phyloP scores from a whole-genome alignment of 2,113 vertebrate species.

The Strigops habroptila region DNA sequence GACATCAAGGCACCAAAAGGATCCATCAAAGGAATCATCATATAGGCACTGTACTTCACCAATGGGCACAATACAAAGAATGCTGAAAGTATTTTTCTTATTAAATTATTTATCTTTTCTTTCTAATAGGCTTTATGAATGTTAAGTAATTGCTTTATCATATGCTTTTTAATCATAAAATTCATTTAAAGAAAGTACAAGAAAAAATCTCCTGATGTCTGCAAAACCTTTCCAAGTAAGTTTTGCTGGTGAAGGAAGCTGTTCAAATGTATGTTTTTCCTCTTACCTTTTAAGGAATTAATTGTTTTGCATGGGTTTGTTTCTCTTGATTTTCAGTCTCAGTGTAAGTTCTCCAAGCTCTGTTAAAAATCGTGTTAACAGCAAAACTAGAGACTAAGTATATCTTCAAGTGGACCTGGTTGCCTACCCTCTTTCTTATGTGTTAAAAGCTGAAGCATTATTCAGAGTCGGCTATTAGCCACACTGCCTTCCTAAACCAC shows the following conservation, averaged over 20 bases:
- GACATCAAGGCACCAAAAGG: not conserved
- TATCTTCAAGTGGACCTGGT: not conserved
- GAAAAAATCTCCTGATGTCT: not conserved
- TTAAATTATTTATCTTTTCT: not conserved
- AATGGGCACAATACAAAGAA: not conserved
- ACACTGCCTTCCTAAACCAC: not conserved
- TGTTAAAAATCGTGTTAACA: not conserved
- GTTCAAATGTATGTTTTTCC: not conserved
- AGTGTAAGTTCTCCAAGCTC: not conserved
- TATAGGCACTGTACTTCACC: fast-evolving
- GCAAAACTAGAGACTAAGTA: not conserved
- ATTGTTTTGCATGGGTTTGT: not conserved
- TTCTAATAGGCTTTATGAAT: not conserved
- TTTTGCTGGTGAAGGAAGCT: not conserved
- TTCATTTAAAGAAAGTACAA: not conserved
- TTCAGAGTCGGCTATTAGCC: not conserved
- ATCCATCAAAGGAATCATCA: not conserved
- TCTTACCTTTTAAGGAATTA: not conserved
- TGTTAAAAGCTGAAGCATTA: not conserved
- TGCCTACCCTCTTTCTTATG: not conserved
- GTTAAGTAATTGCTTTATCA: not conserved
- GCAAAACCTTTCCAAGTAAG: not conserved
- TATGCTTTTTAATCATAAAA: not conserved
- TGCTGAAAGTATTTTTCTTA: not conserved
- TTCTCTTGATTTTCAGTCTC: not conserved